Evolutionary conservation across 2,888 invertebrate genomes (phyloP), one percentile per base, ranked within the genome.

Genomic region (Melanophora roralis): DNA sequence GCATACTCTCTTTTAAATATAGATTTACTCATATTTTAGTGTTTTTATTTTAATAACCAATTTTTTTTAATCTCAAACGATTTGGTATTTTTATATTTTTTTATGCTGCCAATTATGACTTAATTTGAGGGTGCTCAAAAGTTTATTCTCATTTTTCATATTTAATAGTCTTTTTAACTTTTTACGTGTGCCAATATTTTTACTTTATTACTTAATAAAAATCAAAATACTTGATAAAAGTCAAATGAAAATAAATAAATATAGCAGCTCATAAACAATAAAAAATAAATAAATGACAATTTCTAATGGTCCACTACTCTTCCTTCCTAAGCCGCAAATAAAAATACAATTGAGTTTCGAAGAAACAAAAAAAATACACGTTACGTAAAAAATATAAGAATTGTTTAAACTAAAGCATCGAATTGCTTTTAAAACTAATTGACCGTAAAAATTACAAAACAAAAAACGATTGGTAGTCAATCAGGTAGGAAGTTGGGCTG

Each of bases 341-440:
- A 21, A 21, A 45, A 16, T 23, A 47, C 38, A 45, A 4, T 12
- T 45, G n/a, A 67, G 32, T 16, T 21, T 1, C n/a, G 12, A 27
- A 43, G 40, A 55, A 60, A 32, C 23, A 60, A 16, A 27, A 27
- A 43, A 27, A 43, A 43, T n/a, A 45, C 36, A n/a, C 23, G 11
- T 16, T 21, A 0, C 40, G 1, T 6, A 62, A 47, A 16, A 2
- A 21, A 47, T 1, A 4, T 19, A 23, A 38, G 45, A 59, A 23
- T 49, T 69, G 38, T 38, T 49, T 27, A 47, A 60, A 49, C 49
- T 49, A 38, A 60, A 53, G 62, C 62, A 72, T 51, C 34, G 34
- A 62, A 62, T 72, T 62, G 60, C 71, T 72, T 72, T 72, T 53
- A 62, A 53, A 72, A 62, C 43, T 53, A 72, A 62, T 60, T 72